Base-by-base conservation (phyloP, 2,113 vertebrate genomes). In the Tamias sibiricus region DNA sequence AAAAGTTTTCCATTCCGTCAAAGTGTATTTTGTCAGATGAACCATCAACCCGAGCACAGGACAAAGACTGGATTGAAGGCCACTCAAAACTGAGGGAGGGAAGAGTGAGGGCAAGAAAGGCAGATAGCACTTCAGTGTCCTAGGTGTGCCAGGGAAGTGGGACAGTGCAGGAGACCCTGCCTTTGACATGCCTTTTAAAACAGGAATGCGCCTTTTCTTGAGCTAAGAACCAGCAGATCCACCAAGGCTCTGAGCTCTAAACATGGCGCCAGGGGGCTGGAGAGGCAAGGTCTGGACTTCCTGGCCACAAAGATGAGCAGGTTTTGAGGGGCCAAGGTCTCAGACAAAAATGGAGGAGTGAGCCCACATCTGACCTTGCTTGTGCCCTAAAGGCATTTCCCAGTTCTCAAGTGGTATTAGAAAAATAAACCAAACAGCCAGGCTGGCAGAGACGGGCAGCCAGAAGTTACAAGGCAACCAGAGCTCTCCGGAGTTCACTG, bases 1-100 rank as follows among this genome's bases (percentile, higher is more conserved):
- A 44, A 49, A 40, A 40, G 11, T 4, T 32, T 79, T 59, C 32
- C 9, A 44, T 1, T 80, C 79, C 89, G 20, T 47, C 4, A 83
- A 68, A 3, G 14, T 5, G 2, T 28, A 0, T 52, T 1, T 32
- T 72, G 54, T 44, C 9, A 72, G 8, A 37, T 12, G 6, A 47
- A 10, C 7, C 19, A 5, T 19, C 4, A 52, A 14, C 11, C 1
- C 13, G 71, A 62, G 5, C 2, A 12, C 3, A 28, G 7, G 16
- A 40, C 62, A 28, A 20, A 35, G 4, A 19, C 0, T 44, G 10
- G 20, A 4, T 44, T 40, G 22, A 69, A 32, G 4, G 49, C 24
- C 28, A 59, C 16, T 13, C 35, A 20, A 16, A 84, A 52, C 8
- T 13, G 20, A 7, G 4, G 47, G 35, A 80, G 16, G 10, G 4